Evolutionary conservation across 2,113 vertebrate species (phyloP).

Genomic region (Megalops atlanticus): DNA sequence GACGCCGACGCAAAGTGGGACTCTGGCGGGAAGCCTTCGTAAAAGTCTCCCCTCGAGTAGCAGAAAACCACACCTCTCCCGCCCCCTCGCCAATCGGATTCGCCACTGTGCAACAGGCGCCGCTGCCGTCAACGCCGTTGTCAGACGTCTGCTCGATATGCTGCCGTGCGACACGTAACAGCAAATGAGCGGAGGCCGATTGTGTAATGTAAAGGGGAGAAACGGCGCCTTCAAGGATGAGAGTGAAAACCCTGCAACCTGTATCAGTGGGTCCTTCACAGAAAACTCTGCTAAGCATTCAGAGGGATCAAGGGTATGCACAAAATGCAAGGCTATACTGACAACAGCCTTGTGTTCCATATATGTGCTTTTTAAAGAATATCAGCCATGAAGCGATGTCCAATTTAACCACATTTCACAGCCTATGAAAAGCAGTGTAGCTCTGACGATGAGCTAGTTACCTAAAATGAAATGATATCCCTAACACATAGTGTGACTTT

Average conservation of each 20-base stretch:
- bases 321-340: no score
- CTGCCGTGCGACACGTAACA: background rate
- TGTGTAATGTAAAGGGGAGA: background rate
- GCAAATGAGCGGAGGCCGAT: background rate
- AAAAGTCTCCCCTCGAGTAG: no score
- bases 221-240: background rate
- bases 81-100: no score
- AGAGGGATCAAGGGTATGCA: no score
- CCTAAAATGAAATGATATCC: background rate
- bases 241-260: background rate
- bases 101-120: background rate
- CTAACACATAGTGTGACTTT: background rate
- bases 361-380: background rate
- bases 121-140: no score
- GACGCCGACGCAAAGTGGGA: background rate
- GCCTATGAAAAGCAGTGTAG: background rate
- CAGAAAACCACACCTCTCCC: no score
- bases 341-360: background rate
- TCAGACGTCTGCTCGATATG: no score
- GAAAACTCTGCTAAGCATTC: no score
- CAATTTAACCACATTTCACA: background rate
- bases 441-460: background rate
- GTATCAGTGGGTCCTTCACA: background rate
- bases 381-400: background rate
- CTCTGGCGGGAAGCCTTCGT: background rate